Evolutionary conservation across 1,140 invertebrate species (phyloP).

Genomic region (Drosophila ananassae): DNA sequence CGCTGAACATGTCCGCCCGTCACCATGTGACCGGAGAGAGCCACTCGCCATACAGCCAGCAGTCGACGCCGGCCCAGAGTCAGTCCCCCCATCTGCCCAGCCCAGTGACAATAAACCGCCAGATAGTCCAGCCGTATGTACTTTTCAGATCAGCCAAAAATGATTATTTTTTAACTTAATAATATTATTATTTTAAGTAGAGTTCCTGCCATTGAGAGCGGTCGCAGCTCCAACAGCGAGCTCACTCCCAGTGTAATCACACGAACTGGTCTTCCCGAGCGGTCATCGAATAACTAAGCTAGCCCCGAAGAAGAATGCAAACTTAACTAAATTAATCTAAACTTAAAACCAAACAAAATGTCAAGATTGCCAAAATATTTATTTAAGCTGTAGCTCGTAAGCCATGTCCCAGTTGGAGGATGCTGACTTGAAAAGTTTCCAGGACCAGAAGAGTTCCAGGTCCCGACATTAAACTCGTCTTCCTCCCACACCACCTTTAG

Average conservation of each 20-base stretch:
- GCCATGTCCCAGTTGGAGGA: constrained; percentile 46
- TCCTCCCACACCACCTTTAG: constrained; percentile 35
- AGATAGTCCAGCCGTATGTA: constrained; percentile 84
- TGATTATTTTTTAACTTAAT: too few species aligned
- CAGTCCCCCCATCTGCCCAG: constrained; percentile 82
- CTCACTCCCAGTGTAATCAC: constrained; percentile 81
- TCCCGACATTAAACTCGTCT: constrained; percentile 14
- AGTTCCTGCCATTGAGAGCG: constrained; percentile 74
- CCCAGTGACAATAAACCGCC: constrained; percentile 77
- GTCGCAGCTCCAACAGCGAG: constrained; percentile 66
- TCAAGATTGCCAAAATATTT: constrained; percentile 66
- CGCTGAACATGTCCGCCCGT: constrained; percentile 70
- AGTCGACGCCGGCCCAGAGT: constrained; percentile 72
- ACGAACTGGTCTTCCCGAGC: constrained; percentile 79
- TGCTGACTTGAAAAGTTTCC: constrained; percentile 5
- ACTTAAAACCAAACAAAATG: constrained; percentile 51
- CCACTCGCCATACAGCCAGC: constrained; percentile 74
- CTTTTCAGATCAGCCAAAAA: too few species aligned
- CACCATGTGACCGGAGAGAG: constrained; percentile 76
- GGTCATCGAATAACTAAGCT: constrained; percentile 80
- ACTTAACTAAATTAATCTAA: constrained; percentile 27
- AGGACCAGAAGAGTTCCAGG: not conserved
- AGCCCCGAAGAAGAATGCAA: constrained; percentile 4
- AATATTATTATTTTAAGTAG: constrained; percentile 27
- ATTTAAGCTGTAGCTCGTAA: constrained; percentile 33